phyloP scores from a whole-genome alignment of 1,140 invertebrate species.

The Fopius arisanus region DNA sequence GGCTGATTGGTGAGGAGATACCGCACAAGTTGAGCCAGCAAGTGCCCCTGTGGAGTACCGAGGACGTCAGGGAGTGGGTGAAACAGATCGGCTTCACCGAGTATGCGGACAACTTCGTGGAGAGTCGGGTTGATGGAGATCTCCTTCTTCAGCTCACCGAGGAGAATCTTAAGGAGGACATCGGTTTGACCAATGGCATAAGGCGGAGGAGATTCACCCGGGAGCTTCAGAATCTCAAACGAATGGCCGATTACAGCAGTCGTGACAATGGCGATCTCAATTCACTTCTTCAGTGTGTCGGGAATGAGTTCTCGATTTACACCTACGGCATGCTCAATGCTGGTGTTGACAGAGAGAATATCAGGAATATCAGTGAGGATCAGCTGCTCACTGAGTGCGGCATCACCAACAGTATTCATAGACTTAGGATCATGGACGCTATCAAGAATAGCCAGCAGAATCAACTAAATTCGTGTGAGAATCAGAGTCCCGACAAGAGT shows the following conservation, averaged over 20 bases:
- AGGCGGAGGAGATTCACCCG: slow-evolving; percentile 91
- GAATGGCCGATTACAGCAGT: slow-evolving; percentile 97
- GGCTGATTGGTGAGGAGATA: slow-evolving; percentile 94
- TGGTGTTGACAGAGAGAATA: slow-evolving; percentile 88
- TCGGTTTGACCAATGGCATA: slow-evolving; percentile 93
- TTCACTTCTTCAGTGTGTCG: slow-evolving; percentile 86
- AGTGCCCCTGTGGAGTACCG: slow-evolving; percentile 95
- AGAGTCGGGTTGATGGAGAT: slow-evolving; percentile 97
- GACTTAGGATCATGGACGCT: slow-evolving; percentile 87
- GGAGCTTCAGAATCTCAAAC: slow-evolving; percentile 93
- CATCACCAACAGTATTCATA: slow-evolving; percentile 94
- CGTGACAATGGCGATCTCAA: slow-evolving; percentile 92
- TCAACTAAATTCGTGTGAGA: slow-evolving; percentile 71
- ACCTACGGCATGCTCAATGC: slow-evolving; percentile 96
- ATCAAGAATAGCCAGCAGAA: slow-evolving; percentile 77
- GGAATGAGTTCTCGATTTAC: slow-evolving; percentile 93
- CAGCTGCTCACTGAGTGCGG: slow-evolving; percentile 89
- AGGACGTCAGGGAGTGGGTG: slow-evolving; percentile 98
- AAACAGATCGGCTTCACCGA: slow-evolving; percentile 95
- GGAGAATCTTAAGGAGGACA: slow-evolving; percentile 90
- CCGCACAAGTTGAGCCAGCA: slow-evolving; percentile 98
- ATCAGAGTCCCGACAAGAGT: slow-evolving; percentile 78
- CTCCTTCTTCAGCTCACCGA: slow-evolving; percentile 92
- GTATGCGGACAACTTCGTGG: slow-evolving; percentile 83
- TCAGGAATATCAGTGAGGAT: slow-evolving; percentile 86